Evolutionary conservation across 2,797 vertebrate species (phyloP).

Genomic region (Lithobates pipiens): DNA sequence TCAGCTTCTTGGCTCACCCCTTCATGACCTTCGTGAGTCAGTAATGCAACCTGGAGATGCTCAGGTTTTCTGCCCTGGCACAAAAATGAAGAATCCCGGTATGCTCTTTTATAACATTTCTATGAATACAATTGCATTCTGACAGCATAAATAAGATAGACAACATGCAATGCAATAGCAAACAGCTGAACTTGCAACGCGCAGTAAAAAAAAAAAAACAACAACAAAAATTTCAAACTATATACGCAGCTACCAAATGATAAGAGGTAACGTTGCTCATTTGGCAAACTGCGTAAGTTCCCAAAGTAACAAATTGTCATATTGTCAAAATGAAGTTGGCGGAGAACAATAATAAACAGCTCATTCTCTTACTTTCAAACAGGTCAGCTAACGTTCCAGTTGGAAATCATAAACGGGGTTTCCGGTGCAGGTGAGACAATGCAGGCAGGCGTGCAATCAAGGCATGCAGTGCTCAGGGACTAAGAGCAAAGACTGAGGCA

Average conservation of each 20-base stretch:
- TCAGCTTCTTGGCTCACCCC: background rate
- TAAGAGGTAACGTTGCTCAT: background rate
- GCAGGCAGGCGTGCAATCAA: conserved; percentile 40
- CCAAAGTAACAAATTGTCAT: background rate
- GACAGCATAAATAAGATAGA: conserved; percentile 32
- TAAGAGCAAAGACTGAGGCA: conserved; percentile 38
- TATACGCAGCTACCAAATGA: conserved; percentile 10
- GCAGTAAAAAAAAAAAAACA: conserved; percentile 1
- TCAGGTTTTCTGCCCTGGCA: background rate
- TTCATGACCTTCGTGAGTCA: conserved; percentile 1
- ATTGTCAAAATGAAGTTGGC: conserved; percentile 6
- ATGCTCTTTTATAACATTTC: conserved; percentile 5
- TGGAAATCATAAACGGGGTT: conserved; percentile 47
- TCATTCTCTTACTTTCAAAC: conserved; percentile 46
- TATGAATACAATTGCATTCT: conserved; percentile 8
- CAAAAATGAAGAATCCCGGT: conserved; percentile 4
- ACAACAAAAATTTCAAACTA: no score
- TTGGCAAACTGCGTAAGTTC: background rate
- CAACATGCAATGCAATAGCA: background rate
- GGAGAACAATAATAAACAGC: background rate
- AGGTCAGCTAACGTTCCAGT: conserved; percentile 16
- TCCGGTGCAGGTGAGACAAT: conserved; percentile 46
- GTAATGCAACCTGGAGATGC: conserved; percentile 4
- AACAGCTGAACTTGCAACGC: background rate
- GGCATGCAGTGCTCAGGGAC: background rate